Percentiles rank a stretch among this genome's conserved stretches.
Conservation (phyloP, 2,797 vertebrate species). For the Champsocephalus esox region DNA sequence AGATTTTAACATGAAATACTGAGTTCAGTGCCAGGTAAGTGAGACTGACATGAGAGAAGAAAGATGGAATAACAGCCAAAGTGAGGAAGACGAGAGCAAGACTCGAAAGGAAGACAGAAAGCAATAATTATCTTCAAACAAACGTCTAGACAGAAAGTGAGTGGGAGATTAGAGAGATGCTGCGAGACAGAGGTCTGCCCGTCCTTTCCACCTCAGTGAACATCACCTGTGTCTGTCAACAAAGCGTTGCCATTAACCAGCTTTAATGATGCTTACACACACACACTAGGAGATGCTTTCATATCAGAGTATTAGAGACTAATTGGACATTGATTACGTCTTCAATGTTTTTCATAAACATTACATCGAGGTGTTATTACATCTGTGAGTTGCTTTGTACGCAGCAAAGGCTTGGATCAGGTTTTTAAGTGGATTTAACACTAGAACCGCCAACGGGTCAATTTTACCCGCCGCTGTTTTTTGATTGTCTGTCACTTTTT, state of each 20-base stretch:
- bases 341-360: constrained; percentile 28
- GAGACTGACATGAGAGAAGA: neutral
- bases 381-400: neutral
- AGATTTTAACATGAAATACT: neutral
- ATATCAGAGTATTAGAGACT: constrained; percentile 13
- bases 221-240: constrained; percentile 62
- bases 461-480: no score
- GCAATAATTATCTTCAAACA: constrained; percentile 7
- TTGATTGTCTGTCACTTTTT: no score
- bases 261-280: constrained; percentile 59
- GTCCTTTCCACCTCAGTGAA: constrained; percentile 68
- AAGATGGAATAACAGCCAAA: no score
- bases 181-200: constrained; percentile 40
- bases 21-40: neutral
- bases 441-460: no score
- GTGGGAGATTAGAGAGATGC: constrained; percentile 31
- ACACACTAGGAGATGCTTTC: neutral
- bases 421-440: neutral
- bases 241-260: constrained; percentile 60
- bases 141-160: constrained; percentile 1
- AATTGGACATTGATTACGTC: constrained; percentile 37
- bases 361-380: constrained; percentile 29
- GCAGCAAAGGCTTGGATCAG: neutral
- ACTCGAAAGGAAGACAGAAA: no score
- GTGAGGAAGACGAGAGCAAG: no score